These are phyloP conservation scores for Scyliorhinus canicula DNA, from an alignment of 2,797 vertebrate genomes.

Conservation along the genomic window DNA sequence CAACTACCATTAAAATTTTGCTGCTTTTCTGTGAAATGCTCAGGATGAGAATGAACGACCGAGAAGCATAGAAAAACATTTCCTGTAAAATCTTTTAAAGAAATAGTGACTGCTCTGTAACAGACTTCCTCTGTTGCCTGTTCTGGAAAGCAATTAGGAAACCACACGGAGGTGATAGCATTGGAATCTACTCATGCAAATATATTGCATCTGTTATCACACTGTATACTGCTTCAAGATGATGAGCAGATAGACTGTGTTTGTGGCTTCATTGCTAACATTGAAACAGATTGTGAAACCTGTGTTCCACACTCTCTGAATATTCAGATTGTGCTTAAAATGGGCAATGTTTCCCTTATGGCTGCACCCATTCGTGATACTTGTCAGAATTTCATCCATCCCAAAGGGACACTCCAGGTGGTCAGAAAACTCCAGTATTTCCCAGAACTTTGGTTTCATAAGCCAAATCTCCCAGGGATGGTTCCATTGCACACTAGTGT, in stretches of 20 bases:
- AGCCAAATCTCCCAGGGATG: not conserved
- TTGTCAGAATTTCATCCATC: not conserved
- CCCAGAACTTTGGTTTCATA: not conserved
- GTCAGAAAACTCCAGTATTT: not conserved
- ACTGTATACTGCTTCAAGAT: not conserved
- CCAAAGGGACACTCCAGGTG: not conserved
- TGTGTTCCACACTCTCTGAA: not conserved
- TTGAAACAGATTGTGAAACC: not conserved
- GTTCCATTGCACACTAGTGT: not conserved
- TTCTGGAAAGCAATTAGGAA: slow-evolving; percentile 19
- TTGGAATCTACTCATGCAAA: slow-evolving; percentile 4
- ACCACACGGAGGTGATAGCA: not conserved
- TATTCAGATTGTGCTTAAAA: not conserved
- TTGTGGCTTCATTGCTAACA: not conserved
- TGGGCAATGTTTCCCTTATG: not conserved
- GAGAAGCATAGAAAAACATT: not conserved
- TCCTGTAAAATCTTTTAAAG: not conserved
- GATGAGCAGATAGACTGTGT: not conserved
- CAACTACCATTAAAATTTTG: not conserved
- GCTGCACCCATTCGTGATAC: not conserved
- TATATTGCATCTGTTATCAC: not conserved
- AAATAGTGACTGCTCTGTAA: not conserved
- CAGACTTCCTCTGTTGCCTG: not conserved
- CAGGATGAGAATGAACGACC: not conserved
- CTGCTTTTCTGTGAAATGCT: slow-evolving; percentile 10